Percentiles rank a stretch among this genome's conserved stretches.
These are phyloP conservation scores for Metalampra italica DNA, from an alignment of 2,888 invertebrate genomes.

Conservation along the genomic window DNA sequence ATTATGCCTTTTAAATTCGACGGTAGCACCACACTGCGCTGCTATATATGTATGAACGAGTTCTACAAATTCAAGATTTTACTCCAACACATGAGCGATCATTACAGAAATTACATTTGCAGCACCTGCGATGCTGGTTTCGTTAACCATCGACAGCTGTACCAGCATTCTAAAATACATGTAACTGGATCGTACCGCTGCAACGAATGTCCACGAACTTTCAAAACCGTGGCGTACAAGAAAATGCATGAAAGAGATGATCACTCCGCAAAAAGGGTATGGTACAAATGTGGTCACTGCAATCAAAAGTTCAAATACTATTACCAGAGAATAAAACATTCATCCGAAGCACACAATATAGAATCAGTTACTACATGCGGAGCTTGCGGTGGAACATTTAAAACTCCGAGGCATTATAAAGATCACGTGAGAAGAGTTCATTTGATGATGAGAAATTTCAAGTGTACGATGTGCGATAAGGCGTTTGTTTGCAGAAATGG, in stretches of 20 bases:
- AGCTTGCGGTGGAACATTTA: conserved; percentile 35
- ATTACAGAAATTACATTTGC: conserved; percentile 46
- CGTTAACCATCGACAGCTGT: conserved; percentile 5
- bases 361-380: conserved; percentile 23
- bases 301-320: conserved; percentile 29
- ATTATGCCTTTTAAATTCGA: conserved; percentile 40
- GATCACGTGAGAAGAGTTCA: conserved; percentile 40
- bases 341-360: conserved; percentile 27
- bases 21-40: conserved; percentile 24
- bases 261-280: conserved; percentile 23
- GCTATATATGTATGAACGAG: conserved; percentile 32
- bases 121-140: conserved; percentile 27
- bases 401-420: conserved; percentile 21
- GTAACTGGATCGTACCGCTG: conserved; percentile 26
- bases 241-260: conserved; percentile 47
- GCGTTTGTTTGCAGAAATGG: conserved; percentile 33
- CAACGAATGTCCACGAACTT: conserved; percentile 40
- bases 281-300: conserved; percentile 35
- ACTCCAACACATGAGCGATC: conserved; percentile 41
- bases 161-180: conserved; percentile 16
- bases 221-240: conserved; percentile 47
- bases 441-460: conserved; percentile 32
- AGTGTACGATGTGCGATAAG: conserved; percentile 19
- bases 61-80: conserved; percentile 29
- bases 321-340: conserved; percentile 27